These are phyloP conservation scores for Muscicapa adusta DNA, from an alignment of 2,113 vertebrate species.

Conservation along the genomic window DNA sequence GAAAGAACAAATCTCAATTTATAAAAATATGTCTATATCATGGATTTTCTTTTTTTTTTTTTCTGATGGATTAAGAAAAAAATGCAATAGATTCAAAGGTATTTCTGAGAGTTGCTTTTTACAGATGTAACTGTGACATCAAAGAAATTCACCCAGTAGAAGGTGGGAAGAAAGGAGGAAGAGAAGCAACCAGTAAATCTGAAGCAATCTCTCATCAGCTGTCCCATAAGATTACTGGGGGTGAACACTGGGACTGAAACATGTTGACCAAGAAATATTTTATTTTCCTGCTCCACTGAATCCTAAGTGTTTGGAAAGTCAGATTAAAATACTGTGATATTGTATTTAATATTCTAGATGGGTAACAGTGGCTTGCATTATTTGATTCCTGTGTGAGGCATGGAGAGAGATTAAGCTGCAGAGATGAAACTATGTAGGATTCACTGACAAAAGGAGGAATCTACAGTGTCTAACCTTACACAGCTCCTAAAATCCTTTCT, in stretches of 20 bases:
- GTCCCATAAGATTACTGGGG: neutral
- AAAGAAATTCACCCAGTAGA: neutral
- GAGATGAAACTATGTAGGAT: neutral
- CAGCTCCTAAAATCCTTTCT: neutral
- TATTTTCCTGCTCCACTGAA: neutral
- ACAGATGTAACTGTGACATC: neutral
- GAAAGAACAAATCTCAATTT: neutral
- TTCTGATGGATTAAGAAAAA: neutral
- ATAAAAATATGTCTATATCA: neutral
- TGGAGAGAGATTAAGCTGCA: neutral
- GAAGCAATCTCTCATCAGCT: neutral
- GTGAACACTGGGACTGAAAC: neutral
- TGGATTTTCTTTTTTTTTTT: neutral
- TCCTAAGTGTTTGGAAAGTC: neutral
- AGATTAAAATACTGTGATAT: neutral
- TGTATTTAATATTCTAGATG: neutral
- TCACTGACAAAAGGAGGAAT: neutral
- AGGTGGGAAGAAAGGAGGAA: neutral
- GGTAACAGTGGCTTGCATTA: neutral
- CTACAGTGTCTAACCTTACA: neutral
- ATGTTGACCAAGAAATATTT: neutral
- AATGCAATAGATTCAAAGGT: neutral
- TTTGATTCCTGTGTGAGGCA: neutral
- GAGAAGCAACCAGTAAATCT: neutral
- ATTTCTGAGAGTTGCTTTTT: neutral